A percentile compares a stretch with the other conserved stretches of the same genome.
These are phyloP conservation scores for Drosophila maculinotata DNA, from an alignment of 2,888 invertebrate genomes.

Conservation along the genomic window DNA sequence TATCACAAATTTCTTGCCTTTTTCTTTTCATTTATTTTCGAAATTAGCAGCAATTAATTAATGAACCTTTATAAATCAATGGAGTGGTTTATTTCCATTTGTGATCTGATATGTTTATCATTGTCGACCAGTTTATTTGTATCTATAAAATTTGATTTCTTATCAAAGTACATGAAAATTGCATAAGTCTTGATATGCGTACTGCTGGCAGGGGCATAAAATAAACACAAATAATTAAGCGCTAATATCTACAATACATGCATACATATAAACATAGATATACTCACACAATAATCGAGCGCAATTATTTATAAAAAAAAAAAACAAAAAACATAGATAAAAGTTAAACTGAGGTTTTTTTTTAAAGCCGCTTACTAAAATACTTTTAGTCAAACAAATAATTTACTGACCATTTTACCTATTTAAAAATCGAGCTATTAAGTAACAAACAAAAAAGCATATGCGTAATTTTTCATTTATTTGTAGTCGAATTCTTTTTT, in stretches of 20 bases:
- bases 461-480: conserved; percentile 12
- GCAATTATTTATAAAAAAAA: conserved; percentile 46
- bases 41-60: no score
- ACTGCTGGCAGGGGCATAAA: conserved; percentile 8
- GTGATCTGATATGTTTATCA: not conserved
- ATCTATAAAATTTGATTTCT: conserved; percentile 24
- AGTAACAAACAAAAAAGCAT: not conserved
- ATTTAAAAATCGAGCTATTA: conserved; percentile 1
- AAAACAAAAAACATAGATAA: no score
- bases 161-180: conserved; percentile 34
- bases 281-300: conserved; percentile 31
- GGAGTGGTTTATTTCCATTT: conserved; percentile 4
- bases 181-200: conserved; percentile 29
- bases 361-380: conserved; percentile 40
- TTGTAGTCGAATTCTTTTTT: conserved; percentile 7
- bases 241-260: conserved; percentile 9
- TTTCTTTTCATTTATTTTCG: not conserved
- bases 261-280: conserved; percentile 9
- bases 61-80: not conserved
- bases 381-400: conserved; percentile 11
- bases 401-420: conserved; percentile 21
- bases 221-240: conserved; percentile 13
- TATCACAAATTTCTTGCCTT: not conserved
- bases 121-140: conserved; percentile 9
- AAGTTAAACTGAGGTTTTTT: conserved; percentile 43